Conservation (phyloP, 2,797 vertebrate genomes). For the Distichodus sexfasciatus region DNA sequence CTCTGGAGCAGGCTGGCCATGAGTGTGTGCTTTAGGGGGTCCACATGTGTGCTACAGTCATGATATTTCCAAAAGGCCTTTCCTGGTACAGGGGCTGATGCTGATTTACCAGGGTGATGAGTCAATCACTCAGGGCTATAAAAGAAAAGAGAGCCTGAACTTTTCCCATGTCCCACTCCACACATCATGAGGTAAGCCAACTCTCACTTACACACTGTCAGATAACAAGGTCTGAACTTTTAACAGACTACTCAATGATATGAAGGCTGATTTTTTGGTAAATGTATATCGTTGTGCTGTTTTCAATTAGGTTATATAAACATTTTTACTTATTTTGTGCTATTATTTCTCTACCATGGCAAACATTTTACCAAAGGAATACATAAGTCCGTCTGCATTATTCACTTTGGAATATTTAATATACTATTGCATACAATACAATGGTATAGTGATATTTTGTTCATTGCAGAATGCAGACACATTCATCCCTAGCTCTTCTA, state of each 20-base stretch:
- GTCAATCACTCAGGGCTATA: conserved; percentile 50
- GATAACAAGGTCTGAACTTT: neutral
- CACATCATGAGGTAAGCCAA: conserved; percentile 56
- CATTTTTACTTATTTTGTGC: neutral
- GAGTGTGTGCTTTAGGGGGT: neutral
- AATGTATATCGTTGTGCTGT: neutral
- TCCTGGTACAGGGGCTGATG: conserved; percentile 28
- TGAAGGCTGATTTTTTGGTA: neutral
- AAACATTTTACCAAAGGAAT: no score
- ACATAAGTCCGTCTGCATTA: no score
- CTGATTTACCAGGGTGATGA: conserved; percentile 45
- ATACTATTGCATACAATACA: no score
- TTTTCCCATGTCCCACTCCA: conserved; percentile 26
- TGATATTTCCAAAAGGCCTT: conserved; percentile 36
- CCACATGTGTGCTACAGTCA: neutral
- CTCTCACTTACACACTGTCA: conserved; percentile 11
- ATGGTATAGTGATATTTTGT: neutral
- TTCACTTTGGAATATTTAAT: neutral
- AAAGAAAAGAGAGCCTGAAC: conserved; percentile 51
- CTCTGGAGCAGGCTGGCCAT: neutral
- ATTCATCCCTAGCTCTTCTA: conserved; percentile 35
- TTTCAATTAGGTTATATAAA: neutral
- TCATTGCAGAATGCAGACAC: conserved; percentile 52
- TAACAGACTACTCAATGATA: neutral
- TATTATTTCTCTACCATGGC: no score